These are phyloP conservation scores for Aphrophora alni DNA, from an alignment of 2,888 invertebrate genomes.

Conservation along the genomic window DNA sequence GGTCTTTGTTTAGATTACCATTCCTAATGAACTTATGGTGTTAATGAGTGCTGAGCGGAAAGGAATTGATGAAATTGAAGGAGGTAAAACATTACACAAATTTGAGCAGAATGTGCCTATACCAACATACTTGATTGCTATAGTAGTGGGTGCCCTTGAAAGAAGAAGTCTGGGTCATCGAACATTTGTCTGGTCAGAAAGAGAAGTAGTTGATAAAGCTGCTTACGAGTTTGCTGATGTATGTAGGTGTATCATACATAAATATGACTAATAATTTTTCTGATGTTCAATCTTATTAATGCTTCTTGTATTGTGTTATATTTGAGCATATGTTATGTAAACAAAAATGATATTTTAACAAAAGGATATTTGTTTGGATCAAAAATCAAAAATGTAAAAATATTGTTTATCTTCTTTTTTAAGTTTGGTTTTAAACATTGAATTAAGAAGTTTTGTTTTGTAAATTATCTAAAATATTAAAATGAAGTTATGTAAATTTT, in stretches of 20 bases:
- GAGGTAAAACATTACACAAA: slow-evolving; percentile 56
- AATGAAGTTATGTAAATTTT: too few species aligned
- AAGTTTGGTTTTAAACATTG: too few species aligned
- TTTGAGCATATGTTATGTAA: too few species aligned
- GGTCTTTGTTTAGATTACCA: slow-evolving; percentile 69
- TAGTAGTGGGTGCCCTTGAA: slow-evolving; percentile 85
- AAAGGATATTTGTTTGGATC: too few species aligned
- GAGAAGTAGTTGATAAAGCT: slow-evolving; percentile 79
- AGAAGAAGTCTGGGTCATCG: slow-evolving; percentile 77
- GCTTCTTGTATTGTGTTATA: too few species aligned
- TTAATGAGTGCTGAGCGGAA: slow-evolving; percentile 79
- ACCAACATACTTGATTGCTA: slow-evolving; percentile 87
- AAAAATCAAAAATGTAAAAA: too few species aligned
- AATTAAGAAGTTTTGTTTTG: too few species aligned
- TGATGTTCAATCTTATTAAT: not conserved
- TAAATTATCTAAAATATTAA: too few species aligned
- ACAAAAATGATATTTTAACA: too few species aligned
- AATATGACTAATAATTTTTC: not conserved
- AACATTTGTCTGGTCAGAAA: slow-evolving; percentile 89
- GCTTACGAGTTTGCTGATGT: slow-evolving; percentile 86
- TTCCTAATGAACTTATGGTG: slow-evolving; percentile 75
- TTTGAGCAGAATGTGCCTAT: slow-evolving; percentile 84
- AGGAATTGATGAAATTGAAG: not conserved
- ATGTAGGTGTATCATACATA: not conserved
- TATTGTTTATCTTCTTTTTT: too few species aligned